Evolutionary conservation across 2,888 invertebrate species (phyloP), one percentile per base, ranked within the genome.

Genomic region (Limnephilus rhombicus): DNA sequence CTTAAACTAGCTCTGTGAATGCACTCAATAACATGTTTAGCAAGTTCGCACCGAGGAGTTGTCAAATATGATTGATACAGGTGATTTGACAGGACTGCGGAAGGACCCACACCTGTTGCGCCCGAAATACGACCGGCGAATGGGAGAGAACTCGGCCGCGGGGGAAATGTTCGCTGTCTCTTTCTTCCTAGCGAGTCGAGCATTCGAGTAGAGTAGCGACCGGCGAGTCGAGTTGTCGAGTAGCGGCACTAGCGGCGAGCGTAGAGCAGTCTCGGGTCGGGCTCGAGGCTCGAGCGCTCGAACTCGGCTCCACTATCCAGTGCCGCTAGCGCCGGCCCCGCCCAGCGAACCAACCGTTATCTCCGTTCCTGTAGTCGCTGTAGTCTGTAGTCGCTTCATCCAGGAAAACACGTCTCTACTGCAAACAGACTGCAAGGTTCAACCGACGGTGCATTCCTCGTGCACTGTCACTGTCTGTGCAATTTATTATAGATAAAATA

Each of bases 41-140:
- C 53, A 89, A 89, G 80, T 90, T 85, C 34, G 49, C 53, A 82
- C 87, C 37, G 45, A 45, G 89, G 87, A 89, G 80, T 91, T 92
- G 89, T 82, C 91, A 80, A 91, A 92, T 91, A 92, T 92, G 89
- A 85, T 83, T 85, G 53, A 41, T 82, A 92, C 91, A 92, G 91
- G 91, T 91, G 91, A 91, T 87, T 85, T 90, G 90, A 86, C 87
- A 92, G 90, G 90, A 92, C 34, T 53, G 68, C 90, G 85, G 81
- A 83, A 53, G 18, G 29, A 80, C 91, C 86, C 89, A 92, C 92
- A 92, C 92, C 92, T 92, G 92, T 92, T 92, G 92, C 91, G 83
- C 90, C 88, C 90, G 91, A 92, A 91, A 92, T 88, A 81, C 91
- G 82, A 85, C 92, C 92, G 92, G 92, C 92, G 92, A 92, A 92